Conservation (phyloP, 2,888 invertebrate species). For the Drosophila kambysellisi region DNA sequence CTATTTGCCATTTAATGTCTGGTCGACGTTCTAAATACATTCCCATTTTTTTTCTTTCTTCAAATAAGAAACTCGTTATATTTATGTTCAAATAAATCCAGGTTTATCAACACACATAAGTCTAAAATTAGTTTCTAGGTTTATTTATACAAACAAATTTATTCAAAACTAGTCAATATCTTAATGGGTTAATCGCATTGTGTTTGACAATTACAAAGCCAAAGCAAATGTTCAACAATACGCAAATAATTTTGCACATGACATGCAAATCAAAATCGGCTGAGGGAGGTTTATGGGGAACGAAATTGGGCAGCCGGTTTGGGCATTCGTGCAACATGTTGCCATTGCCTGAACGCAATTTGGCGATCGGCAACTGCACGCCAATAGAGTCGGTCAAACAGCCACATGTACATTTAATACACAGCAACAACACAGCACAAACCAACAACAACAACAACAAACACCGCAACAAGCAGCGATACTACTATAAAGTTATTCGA, state of each 20-base stretch:
- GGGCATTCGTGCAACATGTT: constrained; percentile 48
- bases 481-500: constrained; percentile 49
- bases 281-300: neutral
- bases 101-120: neutral
- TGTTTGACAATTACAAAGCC: constrained; percentile 45
- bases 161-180: constrained; percentile 20
- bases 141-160: constrained; percentile 1
- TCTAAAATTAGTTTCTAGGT: neutral
- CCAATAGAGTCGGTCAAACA: constrained; percentile 13
- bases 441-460: neutral
- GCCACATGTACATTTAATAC: constrained; percentile 7
- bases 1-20: neutral
- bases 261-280: constrained; percentile 57
- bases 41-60: neutral
- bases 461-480: constrained; percentile 16
- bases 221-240: constrained; percentile 59
- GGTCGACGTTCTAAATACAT: neutral
- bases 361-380: constrained; percentile 30
- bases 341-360: constrained; percentile 50
- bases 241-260: constrained; percentile 71
- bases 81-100: neutral
- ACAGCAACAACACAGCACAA: neutral
- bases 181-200: constrained; percentile 47
- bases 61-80: neutral
- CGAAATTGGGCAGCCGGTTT: constrained; percentile 39